Conservation (phyloP, 1,140 invertebrate species). For the Lithobius niger region DNA sequence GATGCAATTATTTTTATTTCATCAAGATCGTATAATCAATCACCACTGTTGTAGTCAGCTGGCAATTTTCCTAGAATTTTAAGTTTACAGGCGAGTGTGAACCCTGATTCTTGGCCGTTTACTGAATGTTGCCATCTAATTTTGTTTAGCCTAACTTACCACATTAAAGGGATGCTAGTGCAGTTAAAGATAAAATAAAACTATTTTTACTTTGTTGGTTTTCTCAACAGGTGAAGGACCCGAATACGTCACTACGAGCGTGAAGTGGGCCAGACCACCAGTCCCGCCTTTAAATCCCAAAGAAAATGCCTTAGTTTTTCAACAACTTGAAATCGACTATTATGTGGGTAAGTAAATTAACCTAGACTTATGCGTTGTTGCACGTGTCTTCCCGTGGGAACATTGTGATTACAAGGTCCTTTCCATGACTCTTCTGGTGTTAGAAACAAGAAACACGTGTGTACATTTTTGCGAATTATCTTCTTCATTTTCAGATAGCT, state of each 20-base stretch:
- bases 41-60: background rate
- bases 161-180: background rate
- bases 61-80: background rate
- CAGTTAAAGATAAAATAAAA: background rate
- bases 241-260: conserved; percentile 18
- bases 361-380: background rate
- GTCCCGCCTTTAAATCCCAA: conserved; percentile 49
- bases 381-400: background rate
- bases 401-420: background rate
- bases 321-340: conserved; percentile 86
- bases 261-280: conserved; percentile 47
- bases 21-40: too few relatives aligned
- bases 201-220: background rate
- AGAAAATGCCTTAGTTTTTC: conserved; percentile 58
- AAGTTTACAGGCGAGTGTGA: background rate
- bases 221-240: conserved; percentile 15
- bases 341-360: conserved; percentile 49
- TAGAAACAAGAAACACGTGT: background rate
- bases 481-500: background rate
- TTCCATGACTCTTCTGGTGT: background rate
- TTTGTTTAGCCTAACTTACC: background rate
- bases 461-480: background rate
- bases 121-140: background rate
- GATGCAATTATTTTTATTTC: too few relatives aligned
- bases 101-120: background rate